phyloP scores from a whole-genome alignment of 2,797 vertebrate genomes.

The Peromyscus eremicus region DNA sequence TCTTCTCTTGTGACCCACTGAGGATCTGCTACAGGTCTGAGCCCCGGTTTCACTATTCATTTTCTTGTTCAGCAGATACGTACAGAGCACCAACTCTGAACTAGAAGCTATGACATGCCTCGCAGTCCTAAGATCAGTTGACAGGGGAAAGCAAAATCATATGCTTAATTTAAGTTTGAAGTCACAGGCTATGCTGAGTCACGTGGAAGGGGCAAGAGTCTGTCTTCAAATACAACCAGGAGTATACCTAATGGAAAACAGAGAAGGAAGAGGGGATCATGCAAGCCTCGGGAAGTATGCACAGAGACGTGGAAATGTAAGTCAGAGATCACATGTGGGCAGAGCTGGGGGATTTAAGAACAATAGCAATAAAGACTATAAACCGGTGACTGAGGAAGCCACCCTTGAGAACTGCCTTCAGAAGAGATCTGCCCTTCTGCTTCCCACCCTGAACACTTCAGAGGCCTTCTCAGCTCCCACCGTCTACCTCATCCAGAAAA shows the following conservation, averaged over 20 bases:
- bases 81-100: background rate
- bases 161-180: background rate
- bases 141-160: background rate
- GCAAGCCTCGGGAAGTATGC: background rate
- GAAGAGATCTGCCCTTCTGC: background rate
- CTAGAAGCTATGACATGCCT: background rate
- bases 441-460: background rate
- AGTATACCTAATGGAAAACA: background rate
- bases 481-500: background rate
- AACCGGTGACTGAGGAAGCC: background rate
- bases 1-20: background rate
- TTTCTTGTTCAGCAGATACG: slow-evolving; percentile 9
- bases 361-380: background rate
- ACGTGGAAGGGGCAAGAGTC: background rate
- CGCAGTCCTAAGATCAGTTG: background rate
- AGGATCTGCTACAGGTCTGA: background rate
- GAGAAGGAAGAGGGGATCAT: background rate
- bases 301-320: background rate
- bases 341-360: background rate
- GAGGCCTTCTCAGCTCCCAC: background rate
- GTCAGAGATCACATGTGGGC: background rate
- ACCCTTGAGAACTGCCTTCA: background rate
- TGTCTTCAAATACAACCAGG: background rate
- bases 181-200: background rate
- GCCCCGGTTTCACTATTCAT: background rate